Evolutionary conservation across 1,140 invertebrate species (phyloP), one percentile per base, ranked within the genome.

Genomic region (Belonocnema kinseyi): DNA sequence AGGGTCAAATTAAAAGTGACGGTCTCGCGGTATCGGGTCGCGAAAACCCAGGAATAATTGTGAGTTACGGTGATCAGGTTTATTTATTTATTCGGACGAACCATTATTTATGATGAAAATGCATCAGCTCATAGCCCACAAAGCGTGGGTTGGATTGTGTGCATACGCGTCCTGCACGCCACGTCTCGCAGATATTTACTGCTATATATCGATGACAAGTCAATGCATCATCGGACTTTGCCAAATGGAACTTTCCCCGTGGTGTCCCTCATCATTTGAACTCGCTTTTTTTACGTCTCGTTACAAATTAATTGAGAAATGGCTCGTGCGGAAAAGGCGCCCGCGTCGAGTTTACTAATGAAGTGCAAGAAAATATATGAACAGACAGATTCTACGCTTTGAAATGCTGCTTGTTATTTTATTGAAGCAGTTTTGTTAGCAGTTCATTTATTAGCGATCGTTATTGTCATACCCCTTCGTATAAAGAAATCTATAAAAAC

Each of bases 1-100:
- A 78, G 78, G 81, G 81, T 80, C 77, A 81, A 81, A 85, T 81
- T 83, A 85, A 85, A 85, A 85, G 82, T 85, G 83, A 85, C 83
- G 77, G 77, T 83, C 66, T 80, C 80, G 80, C 78, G 76, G 76
- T 80, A 80, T 81, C 77, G 80, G 51, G 26, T 21, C 50, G 66
- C 80, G 79, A 82, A 82, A 83, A 79, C 73, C 76, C 40, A 16
- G n/a, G 72, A 80, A 82, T 85, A 83, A 85, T 85, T 83, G 82
- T 85, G 83, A 85, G 82, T 85, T 85, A 85, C 83, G 83, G 75
- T 77, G 82, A 85, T 82, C 83, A 80, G 74, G 66, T 84, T 84
- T 84, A 85, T 82, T 83, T 85, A 85, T 83, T 85, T 79, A 84
- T 84, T 83, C 82, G 80, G 77, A 58, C 76, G 58, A 71, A 72